Base-by-base conservation (phyloP, 2,113 vertebrate species). In the Silurus meridionalis region DNA sequence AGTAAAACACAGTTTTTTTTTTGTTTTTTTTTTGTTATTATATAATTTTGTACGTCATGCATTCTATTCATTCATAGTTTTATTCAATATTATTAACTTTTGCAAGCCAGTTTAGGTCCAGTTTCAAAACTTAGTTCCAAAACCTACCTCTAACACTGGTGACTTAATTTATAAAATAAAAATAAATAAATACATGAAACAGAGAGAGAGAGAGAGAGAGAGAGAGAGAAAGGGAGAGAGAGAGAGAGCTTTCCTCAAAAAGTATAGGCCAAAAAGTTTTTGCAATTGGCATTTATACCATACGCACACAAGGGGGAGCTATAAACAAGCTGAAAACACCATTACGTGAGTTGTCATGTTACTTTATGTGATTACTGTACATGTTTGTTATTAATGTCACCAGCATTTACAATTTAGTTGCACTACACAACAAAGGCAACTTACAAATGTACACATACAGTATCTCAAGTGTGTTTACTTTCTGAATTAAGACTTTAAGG, bases 231-330 rank as follows among this genome's bases (percentile, higher is more conserved):
- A 37, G 37, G 2, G 28, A 37, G 37, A 37, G 37, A 37, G 37
- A 37, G 37, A 37, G 37, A 37, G 37, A 37, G 37, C 37, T 37
- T 37, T 37, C 37, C 2, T 2, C 2, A 37, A 37, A 37, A 37
- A 37, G 2, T 37, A 37, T 37, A 37, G 37, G 37, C 37, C 2
- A 37, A 37, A 37, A 37, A 3, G 1, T 37, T 37, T 37, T 37
- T 37, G 23, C 13, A 55, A 5, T 46, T 72, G 67, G 19, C 48
- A 75, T 52, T 37, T 37, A 72, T 52, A 77, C 48, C 6, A n/a
- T 57, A 57, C 17, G 17, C 0, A 58, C 85, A 74, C 85, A 74
- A 75, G 67, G 48, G 79, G 80, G 85, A 61, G 85, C 28, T 14
- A 78, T 50, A 21, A 5, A 28, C 57, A 28, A 50, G 11, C 6